Conservation (phyloP, 2,797 vertebrate genomes). For the Muscicapa striata region DNA sequence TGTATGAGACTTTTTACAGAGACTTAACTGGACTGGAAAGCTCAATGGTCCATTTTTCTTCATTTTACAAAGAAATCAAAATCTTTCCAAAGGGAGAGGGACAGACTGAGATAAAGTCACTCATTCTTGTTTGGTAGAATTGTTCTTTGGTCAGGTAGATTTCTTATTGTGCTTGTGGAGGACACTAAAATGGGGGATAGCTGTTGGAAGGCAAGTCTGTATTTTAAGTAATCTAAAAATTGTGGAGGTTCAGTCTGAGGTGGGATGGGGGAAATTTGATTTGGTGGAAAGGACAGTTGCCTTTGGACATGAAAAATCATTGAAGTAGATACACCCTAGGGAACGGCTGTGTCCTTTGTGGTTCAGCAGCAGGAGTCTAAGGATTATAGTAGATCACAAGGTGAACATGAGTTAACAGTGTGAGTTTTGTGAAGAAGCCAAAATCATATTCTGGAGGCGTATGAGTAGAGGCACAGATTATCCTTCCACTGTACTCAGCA, state of each 20-base stretch:
- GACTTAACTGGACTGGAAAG: not conserved
- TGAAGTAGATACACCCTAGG: not conserved
- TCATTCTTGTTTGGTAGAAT: not conserved
- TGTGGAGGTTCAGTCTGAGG: not conserved
- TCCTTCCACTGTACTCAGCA: not conserved
- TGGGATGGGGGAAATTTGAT: accelerated
- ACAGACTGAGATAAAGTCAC: not conserved
- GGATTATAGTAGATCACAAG: slow-evolving; percentile 14
- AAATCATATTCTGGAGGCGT: not conserved
- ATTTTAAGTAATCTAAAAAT: not conserved
- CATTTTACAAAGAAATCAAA: not conserved
- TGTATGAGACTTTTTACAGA: not conserved
- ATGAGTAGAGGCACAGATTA: not conserved
- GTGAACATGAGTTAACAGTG: not conserved
- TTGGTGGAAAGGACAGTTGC: not conserved
- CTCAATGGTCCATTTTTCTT: not conserved
- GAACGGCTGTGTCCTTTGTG: not conserved
- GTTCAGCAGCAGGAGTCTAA: not conserved
- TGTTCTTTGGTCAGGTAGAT: not conserved
- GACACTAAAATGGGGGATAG: not conserved
- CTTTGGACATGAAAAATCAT: not conserved
- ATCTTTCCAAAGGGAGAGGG: not conserved
- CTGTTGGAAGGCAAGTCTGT: not conserved
- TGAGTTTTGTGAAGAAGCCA: slow-evolving; percentile 1
- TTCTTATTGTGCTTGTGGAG: not conserved